These are phyloP conservation scores for Orthosia cruda DNA, from an alignment of 2,888 invertebrate genomes.

Conservation along the genomic window DNA sequence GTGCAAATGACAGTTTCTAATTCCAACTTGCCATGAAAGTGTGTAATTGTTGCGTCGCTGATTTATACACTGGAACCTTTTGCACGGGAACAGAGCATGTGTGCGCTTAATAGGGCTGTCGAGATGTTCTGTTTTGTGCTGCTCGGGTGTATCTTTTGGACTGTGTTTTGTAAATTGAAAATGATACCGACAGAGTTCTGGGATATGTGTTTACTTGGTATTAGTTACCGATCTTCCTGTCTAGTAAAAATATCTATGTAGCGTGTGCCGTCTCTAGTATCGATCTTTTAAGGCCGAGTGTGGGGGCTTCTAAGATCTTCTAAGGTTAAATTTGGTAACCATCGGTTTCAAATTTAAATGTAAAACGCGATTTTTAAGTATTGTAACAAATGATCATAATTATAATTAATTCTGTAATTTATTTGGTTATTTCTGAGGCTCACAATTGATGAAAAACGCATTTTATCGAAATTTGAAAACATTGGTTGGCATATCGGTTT, in stretches of 20 bases:
- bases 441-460: too few species aligned
- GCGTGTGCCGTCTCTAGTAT: neutral
- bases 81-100: slow-evolving; percentile 84
- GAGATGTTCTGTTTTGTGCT: slow-evolving; percentile 38
- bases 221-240: neutral
- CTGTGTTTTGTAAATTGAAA: slow-evolving; percentile 35
- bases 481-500: too few species aligned
- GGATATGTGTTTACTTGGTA: neutral
- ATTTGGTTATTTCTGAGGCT: too few species aligned
- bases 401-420: too few species aligned
- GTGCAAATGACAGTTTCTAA: slow-evolving; percentile 93
- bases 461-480: too few species aligned
- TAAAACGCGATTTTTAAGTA: too few species aligned
- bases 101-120: slow-evolving; percentile 78
- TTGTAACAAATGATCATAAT: too few species aligned
- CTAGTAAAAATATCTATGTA: neutral
- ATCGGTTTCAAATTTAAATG: too few species aligned
- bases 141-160: neutral
- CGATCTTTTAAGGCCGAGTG: neutral
- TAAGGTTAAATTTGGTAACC: neutral
- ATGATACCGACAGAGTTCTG: neutral
- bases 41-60: slow-evolving; percentile 92
- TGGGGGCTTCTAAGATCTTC: neutral
- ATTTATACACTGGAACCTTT: slow-evolving; percentile 90
- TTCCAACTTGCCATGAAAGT: slow-evolving; percentile 92